phyloP scores from a whole-genome alignment of 2,888 invertebrate species.

The Euplagia quadripunctaria region DNA sequence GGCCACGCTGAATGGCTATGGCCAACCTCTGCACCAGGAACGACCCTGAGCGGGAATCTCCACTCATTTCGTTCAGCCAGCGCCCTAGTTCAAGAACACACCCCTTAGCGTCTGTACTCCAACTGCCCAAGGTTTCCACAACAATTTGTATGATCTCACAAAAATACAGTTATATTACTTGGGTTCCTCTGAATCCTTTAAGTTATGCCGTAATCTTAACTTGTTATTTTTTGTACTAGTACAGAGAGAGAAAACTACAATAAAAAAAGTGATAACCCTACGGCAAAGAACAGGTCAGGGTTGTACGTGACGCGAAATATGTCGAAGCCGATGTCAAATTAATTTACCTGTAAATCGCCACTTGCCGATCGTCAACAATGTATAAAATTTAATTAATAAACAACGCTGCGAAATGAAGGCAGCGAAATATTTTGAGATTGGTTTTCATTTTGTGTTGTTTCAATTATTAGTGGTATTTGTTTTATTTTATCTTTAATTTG shows the following conservation, averaged over 20 bases:
- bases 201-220: no score
- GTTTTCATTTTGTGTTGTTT: slow-evolving; percentile 5
- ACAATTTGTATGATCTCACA: neutral
- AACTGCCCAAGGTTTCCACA: no score
- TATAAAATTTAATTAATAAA: slow-evolving; percentile 67
- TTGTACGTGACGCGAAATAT: slow-evolving; percentile 50
- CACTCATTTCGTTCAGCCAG: no score
- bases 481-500: neutral
- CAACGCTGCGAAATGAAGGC: slow-evolving; percentile 35
- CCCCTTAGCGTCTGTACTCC: no score
- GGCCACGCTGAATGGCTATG: no score
- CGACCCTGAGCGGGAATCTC: no score
- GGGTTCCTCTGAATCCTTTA: neutral
- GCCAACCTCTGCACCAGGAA: no score
- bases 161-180: neutral
- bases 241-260: no score
- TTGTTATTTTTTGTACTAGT: no score
- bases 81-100: no score
- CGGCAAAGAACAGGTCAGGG: slow-evolving; percentile 52
- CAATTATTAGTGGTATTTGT: neutral
- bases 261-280: slow-evolving; percentile 58
- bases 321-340: slow-evolving; percentile 57
- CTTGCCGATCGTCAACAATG: slow-evolving; percentile 60
- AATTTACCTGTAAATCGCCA: slow-evolving; percentile 68
- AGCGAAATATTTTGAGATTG: slow-evolving; percentile 27